Evolutionary conservation across 2,888 invertebrate genomes (phyloP).

Genomic region (Acronicta leporina): DNA sequence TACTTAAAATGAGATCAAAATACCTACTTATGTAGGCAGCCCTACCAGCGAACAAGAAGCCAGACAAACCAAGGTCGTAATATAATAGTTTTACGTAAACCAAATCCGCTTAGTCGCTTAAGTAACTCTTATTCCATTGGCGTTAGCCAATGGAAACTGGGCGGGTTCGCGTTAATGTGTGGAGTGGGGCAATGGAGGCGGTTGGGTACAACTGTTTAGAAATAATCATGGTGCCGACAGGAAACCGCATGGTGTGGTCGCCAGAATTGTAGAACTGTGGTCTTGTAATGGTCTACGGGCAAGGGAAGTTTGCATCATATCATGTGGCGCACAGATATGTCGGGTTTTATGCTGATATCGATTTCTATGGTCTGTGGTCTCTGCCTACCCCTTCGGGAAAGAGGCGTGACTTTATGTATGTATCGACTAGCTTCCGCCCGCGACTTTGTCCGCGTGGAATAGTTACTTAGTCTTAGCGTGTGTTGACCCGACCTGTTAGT

Average conservation of each 20-base stretch:
- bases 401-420: too few species aligned
- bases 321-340: neutral
- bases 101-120: slow-evolving; percentile 45
- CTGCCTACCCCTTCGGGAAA: too few species aligned
- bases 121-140: slow-evolving; percentile 37
- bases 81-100: slow-evolving; percentile 49
- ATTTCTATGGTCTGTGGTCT: too few species aligned
- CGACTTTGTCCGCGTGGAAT: too few species aligned
- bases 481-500: too few species aligned
- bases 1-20: neutral
- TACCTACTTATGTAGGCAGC: neutral
- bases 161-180: slow-evolving; percentile 4
- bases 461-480: too few species aligned
- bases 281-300: neutral
- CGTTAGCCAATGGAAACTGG: slow-evolving; percentile 24
- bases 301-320: neutral
- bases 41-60: slow-evolving; percentile 9
- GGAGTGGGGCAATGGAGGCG: slow-evolving; percentile 18
- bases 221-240: slow-evolving; percentile 13
- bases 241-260: slow-evolving; percentile 39
- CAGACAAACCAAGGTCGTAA: slow-evolving; percentile 43
- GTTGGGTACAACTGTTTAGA: slow-evolving; percentile 19
- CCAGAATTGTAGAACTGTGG: slow-evolving; percentile 18
- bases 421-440: too few species aligned
- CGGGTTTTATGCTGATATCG: too few species aligned